Evolutionary conservation across 2,113 vertebrate species (phyloP), one percentile per base, ranked within the genome.

Genomic region (Eretmochelys imbricata): DNA sequence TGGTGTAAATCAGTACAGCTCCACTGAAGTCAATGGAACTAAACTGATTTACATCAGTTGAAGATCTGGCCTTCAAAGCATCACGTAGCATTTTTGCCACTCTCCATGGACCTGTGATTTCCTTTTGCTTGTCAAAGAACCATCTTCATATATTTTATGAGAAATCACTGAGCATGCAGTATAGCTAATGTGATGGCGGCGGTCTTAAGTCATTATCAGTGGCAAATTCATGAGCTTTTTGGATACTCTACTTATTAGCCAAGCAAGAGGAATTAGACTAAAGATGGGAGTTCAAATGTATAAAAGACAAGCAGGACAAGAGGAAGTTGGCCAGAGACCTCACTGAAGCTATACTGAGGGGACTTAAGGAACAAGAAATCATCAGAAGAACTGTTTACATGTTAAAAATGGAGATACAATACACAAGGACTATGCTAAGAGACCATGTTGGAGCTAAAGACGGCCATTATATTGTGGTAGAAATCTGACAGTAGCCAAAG

Each of bases 251-350:
- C 48, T 82, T 90, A n/a, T 85, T 93, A 55, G 84, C 87, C 91
- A 93, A 80, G 82, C 13, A 51, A 25, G 92, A 93, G 2, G 31
- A 96, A 82, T 54, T 13, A 91, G 42, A 94, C 78, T 84, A 89
- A 42, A 93, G 10, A 16, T 81, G 72, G 92, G 78, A 93, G 83
- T 86, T 94, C 17, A 72, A 42, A 90, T 75, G 38, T 38, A 65
- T 53, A 92, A 87, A 91, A 48, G 12, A 0, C 12, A 88, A 91
- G 85, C 38, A 46, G 19, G 24, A 54, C 42, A 11, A 55, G 54
- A 11, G 16, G 83, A 69, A 84, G 20, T 50, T 88, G 79, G 16
- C 48, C 35, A 92, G 35, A 88, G 31, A 96, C 55, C 1, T 95
- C 62, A 94, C 59, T 42, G 38, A 87, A 55, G 42, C 6, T 79